A percentile compares a stretch with the other conserved stretches of the same genome.
phyloP scores from a whole-genome alignment of 2,797 vertebrate species.

The Gallinago stenura region DNA sequence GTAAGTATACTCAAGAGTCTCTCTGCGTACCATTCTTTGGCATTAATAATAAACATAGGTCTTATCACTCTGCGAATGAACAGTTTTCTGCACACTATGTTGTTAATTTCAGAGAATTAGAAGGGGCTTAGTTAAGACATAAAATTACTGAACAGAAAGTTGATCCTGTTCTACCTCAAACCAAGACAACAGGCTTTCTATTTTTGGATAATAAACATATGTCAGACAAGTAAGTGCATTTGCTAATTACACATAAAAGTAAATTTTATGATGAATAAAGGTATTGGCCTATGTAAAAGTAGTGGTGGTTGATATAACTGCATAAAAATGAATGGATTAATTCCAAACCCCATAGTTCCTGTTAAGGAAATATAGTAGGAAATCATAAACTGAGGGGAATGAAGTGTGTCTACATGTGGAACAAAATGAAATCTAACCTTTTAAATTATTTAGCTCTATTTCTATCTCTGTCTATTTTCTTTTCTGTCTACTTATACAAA shows the following conservation, averaged over 20 bases:
- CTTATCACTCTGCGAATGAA: too few relatives aligned
- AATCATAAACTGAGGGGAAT: not conserved
- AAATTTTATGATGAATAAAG: not conserved
- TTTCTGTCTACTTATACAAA: not conserved
- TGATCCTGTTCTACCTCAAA: not conserved
- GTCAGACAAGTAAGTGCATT: not conserved
- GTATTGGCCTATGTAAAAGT: not conserved
- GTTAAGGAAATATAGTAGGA: not conserved
- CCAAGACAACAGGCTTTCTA: not conserved
- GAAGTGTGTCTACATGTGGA: not conserved
- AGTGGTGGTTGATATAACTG: not conserved
- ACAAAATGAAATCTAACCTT: not conserved
- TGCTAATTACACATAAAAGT: not conserved
- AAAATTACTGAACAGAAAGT: not conserved
- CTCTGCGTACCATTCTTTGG: too few relatives aligned
- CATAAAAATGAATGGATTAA: not conserved
- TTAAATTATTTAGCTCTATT: not conserved
- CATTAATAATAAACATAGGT: too few relatives aligned
- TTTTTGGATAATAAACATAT: not conserved
- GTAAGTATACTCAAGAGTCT: too few relatives aligned
- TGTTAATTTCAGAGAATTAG: not conserved
- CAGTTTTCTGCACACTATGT: too few relatives aligned
- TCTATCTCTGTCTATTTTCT: not conserved
- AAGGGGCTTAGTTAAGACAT: not conserved
- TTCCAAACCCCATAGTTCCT: not conserved